Evolutionary conservation across 2,888 invertebrate genomes (phyloP), one percentile per base, ranked within the genome.

Genomic region (Palloptera scutellata): DNA sequence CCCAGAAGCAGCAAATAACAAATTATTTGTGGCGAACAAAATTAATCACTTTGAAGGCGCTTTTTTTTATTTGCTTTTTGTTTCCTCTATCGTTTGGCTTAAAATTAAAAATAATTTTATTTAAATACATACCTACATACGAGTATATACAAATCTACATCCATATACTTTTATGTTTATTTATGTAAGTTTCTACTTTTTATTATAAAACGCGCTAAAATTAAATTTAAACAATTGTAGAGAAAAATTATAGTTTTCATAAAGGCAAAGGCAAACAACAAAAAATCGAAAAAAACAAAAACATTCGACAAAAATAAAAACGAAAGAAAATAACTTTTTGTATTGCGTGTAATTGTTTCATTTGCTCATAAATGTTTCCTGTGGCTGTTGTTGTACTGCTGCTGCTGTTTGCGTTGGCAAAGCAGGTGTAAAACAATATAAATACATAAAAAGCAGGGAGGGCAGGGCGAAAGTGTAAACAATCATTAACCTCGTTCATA

Each of bases 401-500:
- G 13, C 3, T 48, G 17, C n/a, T n/a, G n/a, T n/a, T 54, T 17
- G 19, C 19, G n/a, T n/a, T 19, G 54, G 54, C 54, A 20, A 5
- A 19, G 19, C 19, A 19, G 13, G 12, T 54, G 12, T 48, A 17
- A 12, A n/a, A 15, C 54, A 19, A 54, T 5, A 12, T 19, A 13
- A 17, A 54, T 20, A 54, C 5, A n/a, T 15, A 53, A 53, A 48
- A 48, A 30, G 30, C 30, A 30, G 30, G 30, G 30, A 30, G 9
- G 15, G 1, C 13, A 15, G 9, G n/a, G 20, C 15, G 58, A 15
- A 61, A 61, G 61, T 41, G 53, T 61, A 61, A 61, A 61, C 61
- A 61, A 61, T 43, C 53, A 53, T 61, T 61, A 52, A 61, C 61
- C 61, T 61, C 61, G 53, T 61, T 61, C 53, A 41, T 41, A 41